Percentiles rank a stretch among this genome's conserved stretches.
Conservation (phyloP, 2,113 vertebrate species). For the Phrynosoma blainvillii region DNA sequence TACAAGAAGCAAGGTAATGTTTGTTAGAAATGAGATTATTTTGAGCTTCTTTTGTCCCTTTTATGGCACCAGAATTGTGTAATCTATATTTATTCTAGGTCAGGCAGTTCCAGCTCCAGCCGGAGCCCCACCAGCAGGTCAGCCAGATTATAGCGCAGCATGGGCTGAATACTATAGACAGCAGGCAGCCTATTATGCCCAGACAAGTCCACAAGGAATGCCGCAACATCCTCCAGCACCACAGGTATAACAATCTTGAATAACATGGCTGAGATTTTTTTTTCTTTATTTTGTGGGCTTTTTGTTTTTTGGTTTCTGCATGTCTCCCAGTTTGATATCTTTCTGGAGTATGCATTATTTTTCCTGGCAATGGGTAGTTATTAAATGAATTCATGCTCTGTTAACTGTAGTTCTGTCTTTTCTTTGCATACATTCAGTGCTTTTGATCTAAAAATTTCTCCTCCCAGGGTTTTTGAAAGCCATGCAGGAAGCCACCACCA, state of each 20-base stretch:
- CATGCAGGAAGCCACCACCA: slow-evolving; percentile 82
- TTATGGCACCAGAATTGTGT: slow-evolving; percentile 50
- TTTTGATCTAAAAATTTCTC: slow-evolving; percentile 77
- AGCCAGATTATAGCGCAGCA: slow-evolving; percentile 96
- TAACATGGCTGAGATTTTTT: slow-evolving; percentile 55
- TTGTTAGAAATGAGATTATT: slow-evolving; percentile 51
- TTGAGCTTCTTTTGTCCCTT: slow-evolving; percentile 13
- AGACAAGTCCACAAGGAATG: slow-evolving; percentile 93
- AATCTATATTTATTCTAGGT: slow-evolving; percentile 67
- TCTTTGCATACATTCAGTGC: slow-evolving; percentile 69
- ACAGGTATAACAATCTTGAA: slow-evolving; percentile 85
- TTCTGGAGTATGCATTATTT: slow-evolving; percentile 68
- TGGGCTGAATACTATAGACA: slow-evolving; percentile 99
- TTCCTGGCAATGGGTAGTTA: slow-evolving; percentile 67
- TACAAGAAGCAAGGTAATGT: slow-evolving; percentile 84
- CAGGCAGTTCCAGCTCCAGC: slow-evolving; percentile 85
- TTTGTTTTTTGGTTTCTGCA: slow-evolving; percentile 61
- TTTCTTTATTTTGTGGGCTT: slow-evolving; percentile 45
- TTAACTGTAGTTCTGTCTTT: slow-evolving; percentile 75
- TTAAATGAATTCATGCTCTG: slow-evolving; percentile 63
- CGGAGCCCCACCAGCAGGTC: slow-evolving; percentile 89
- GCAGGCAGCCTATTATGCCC: slow-evolving; percentile 96
- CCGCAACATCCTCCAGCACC: slow-evolving; percentile 89
- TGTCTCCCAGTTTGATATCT: slow-evolving; percentile 70
- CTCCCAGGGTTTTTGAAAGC: slow-evolving; percentile 89